Evolutionary conservation across 1,140 invertebrate genomes (phyloP), one percentile per base, ranked within the genome.

Genomic region (Chymomyza costata): DNA sequence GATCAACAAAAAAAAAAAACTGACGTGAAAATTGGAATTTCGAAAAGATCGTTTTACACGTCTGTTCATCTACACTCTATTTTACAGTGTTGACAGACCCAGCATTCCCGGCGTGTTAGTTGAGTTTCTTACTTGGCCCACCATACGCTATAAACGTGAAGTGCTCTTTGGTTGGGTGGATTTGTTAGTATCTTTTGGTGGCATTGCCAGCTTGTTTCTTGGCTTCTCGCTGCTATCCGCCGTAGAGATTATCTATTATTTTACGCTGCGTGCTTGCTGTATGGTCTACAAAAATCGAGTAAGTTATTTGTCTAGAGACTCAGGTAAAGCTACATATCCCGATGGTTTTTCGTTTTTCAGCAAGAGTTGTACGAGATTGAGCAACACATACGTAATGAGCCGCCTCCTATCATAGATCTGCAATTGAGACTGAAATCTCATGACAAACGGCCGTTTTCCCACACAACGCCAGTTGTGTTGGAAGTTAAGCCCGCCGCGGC

Each of bases 111-210:
- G 45, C 1, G 60, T 67, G 16, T 25, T 57, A 25, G 56, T 70
- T 8, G 88, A 89, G 74, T 90, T 90, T 65, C 87, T 89, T 2
- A 90, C 89, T 3, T 92, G 91, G 91, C 91, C 91, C 0, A 90
- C 90, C 87, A 88, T 92, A 6, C 76, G 89, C 3, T 92, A 91
- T 69, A 92, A 91, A 73, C 87, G 91, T 28, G 90, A 92, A 81
- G 90, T 92, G 8, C 84, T 91, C n/a, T 92, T 93, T 69, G 91
- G 91, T 34, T 92, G 91, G 90, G 89, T 92, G 0, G 91, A 93
- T 86, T 86, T 93, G 25, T 68, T 92, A 37, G 91, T 83, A 6
- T 86, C 85, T 0, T 86, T 86, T 48, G 85, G 86, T 6, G 66
- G 66, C 6, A 92, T 92, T 43, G 91, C 91, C 1, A 91, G 92